Conservation (phyloP, 2,888 invertebrate genomes). For the Eupeodes luniger region DNA sequence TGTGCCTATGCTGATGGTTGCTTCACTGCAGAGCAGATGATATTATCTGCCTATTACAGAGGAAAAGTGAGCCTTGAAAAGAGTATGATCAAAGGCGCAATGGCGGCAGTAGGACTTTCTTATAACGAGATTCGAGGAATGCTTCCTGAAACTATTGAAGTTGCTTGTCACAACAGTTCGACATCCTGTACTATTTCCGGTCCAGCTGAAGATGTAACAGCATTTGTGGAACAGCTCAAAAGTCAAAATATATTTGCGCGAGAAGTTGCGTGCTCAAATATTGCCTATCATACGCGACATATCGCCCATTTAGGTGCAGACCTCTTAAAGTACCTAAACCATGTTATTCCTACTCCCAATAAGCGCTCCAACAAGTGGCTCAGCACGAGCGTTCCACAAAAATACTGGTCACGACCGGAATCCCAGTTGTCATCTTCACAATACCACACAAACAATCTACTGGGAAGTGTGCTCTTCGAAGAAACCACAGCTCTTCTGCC, state of each 20-base stretch:
- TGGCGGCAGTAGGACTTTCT: constrained; percentile 94
- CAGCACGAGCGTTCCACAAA: constrained; percentile 90
- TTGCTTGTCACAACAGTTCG: constrained; percentile 93
- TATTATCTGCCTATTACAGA: constrained; percentile 92
- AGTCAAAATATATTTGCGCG: constrained; percentile 90
- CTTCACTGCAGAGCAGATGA: constrained; percentile 93
- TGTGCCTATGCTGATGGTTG: constrained; percentile 97
- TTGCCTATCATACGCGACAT: constrained; percentile 94
- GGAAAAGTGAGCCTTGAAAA: constrained; percentile 91
- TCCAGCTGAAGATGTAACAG: constrained; percentile 88
- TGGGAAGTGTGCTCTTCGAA: constrained; percentile 86
- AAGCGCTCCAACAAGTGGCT: constrained; percentile 91
- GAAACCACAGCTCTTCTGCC: constrained; percentile 87
- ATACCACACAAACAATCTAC: constrained; percentile 93
- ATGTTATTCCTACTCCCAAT: constrained; percentile 88
- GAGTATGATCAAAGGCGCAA: constrained; percentile 89
- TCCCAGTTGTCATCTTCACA: constrained; percentile 89
- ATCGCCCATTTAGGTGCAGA: constrained; percentile 88
- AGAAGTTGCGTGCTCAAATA: constrained; percentile 92
- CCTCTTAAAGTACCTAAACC: constrained; percentile 87
- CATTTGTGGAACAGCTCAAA: constrained; percentile 87
- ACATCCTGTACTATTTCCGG: constrained; percentile 96
- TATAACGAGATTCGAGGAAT: constrained; percentile 85
- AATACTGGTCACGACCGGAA: constrained; percentile 88
- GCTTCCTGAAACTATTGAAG: constrained; percentile 90